Conservation (phyloP, 2,888 invertebrate species). For the Aricia artaxerxes region DNA sequence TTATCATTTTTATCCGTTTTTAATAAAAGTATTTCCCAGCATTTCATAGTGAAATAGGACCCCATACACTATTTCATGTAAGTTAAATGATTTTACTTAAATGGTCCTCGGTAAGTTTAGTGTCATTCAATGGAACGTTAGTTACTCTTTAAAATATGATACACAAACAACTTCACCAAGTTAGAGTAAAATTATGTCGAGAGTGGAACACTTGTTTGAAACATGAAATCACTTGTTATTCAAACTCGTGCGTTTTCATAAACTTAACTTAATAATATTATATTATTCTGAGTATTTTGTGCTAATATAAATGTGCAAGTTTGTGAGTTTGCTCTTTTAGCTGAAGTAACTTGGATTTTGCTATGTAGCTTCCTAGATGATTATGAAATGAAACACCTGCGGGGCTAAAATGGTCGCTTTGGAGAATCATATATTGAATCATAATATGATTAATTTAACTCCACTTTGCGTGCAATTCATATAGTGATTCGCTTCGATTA, state of each 20-base stretch:
- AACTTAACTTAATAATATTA: not conserved
- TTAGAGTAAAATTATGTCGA: not conserved
- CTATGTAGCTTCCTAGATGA: not conserved
- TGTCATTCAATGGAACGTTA: not conserved
- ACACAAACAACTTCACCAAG: not conserved
- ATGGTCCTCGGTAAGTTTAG: slow-evolving; percentile 35
- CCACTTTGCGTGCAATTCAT: too few species aligned
- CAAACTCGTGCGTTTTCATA: slow-evolving; percentile 20
- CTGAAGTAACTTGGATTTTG: not conserved
- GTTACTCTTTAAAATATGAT: slow-evolving; percentile 20
- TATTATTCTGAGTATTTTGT: slow-evolving; percentile 1
- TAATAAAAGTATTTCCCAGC: too few species aligned
- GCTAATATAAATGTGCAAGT: not conserved
- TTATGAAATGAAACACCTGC: too few species aligned
- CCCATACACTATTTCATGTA: slow-evolving; percentile 21
- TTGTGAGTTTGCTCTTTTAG: not conserved
- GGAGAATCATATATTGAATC: too few species aligned
- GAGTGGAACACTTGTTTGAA: slow-evolving; percentile 4
- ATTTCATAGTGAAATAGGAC: too few species aligned
- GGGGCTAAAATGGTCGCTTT: too few species aligned
- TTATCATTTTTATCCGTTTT: too few species aligned
- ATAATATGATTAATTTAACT: too few species aligned
- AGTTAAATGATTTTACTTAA: slow-evolving; percentile 49
- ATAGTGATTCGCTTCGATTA: too few species aligned
- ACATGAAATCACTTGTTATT: slow-evolving; percentile 11